Evolutionary conservation across 2,113 vertebrate species (phyloP), one percentile per base, ranked within the genome.

Genomic region (Calidris pygmaea): DNA sequence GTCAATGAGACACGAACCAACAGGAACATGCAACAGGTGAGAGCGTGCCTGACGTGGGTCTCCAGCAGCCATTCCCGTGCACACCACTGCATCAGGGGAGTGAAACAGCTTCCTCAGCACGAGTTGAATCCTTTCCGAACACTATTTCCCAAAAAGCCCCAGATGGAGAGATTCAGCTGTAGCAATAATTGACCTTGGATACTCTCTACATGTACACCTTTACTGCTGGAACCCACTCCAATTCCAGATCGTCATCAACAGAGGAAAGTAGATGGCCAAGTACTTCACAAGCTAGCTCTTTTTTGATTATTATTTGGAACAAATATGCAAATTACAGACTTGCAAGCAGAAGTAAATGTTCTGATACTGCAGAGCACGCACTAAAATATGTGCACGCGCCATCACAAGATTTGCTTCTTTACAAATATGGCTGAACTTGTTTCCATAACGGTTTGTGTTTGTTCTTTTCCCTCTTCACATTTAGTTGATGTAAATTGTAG

Each of bases 401-500:
- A 91, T 96, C 95, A 95, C 93, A 91, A 97, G 96, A 97, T 95
- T 79, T 85, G 81, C 94, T 72, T 73, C 93, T 73, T 93, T 70
- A 95, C 87, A 94, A 94, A 94, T 96, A 97, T 96, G 95, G 91
- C 93, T 95, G 96, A 96, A 96, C 91, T 93, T 94, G 91, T 95
- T 96, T 93, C 96, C 95, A 96, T 95, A 96, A 97, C 48, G 78
- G 95, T 91, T 96, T 41, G 10, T 45, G 94, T 90, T 97, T 96
- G 95, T 95, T 97, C 96, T 96, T 79, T 85, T 87, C 87, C 84
- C 87, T 95, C 91, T 94, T 95, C 85, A 73, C 77, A 96, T 96
- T 89, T 58, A 93, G 74, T 79, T 95, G 95, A 97, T 96, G 96
- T 87, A 97, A 97, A 97, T 97, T 97, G 96, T 85, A 97, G 96